Evolutionary conservation across 2,888 invertebrate species (phyloP), one percentile per base, ranked within the genome.

Genomic region (Andrena trimmerana): DNA sequence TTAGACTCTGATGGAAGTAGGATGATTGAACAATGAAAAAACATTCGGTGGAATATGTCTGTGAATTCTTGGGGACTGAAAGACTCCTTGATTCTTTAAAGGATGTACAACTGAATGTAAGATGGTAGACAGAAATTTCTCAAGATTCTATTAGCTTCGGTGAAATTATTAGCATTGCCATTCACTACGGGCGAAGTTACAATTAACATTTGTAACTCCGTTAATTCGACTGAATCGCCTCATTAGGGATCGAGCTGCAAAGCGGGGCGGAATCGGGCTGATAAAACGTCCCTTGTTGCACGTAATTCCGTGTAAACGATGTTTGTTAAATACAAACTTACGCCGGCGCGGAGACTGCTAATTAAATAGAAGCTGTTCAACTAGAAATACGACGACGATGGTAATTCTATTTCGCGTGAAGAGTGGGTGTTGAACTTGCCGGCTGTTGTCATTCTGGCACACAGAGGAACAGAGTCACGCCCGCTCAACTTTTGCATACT

Each of bases 311-410:
- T 57, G 63, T 50, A 54, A 70, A 67, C 60, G 20, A 54, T 48
- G 54, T 69, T 69, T 54, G 76, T 69, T 63, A 33, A 70, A 50
- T 66, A 33, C 52, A 77, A 70, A 63, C 4, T 63, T 76, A 50
- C 33, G 20, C 16, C n/a, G 27, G 24, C 27, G 29, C n/a, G n/a
- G 48, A 52, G 66, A 60, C 52, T 6, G 29, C 52, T 65, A 78
- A 78, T 73, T 62, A 62, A 78, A 68, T 68, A n/a, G 48, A 63
- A 54, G 20, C 54, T 54, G 42, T 54, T 52, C n/a, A 52, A 62
- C 13, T 66, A 29, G 63, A 73, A 73, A 68, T 62, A 68, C 36
- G 50, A 31, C 27, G 36, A 6, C 8, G 29, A 29, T 57, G n/a
- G 31, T 63, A 69, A 70, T 52, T 48, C 16, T 54, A 50, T 67